Conservation (phyloP, 2,888 invertebrate species). For the Selenia dentaria region DNA sequence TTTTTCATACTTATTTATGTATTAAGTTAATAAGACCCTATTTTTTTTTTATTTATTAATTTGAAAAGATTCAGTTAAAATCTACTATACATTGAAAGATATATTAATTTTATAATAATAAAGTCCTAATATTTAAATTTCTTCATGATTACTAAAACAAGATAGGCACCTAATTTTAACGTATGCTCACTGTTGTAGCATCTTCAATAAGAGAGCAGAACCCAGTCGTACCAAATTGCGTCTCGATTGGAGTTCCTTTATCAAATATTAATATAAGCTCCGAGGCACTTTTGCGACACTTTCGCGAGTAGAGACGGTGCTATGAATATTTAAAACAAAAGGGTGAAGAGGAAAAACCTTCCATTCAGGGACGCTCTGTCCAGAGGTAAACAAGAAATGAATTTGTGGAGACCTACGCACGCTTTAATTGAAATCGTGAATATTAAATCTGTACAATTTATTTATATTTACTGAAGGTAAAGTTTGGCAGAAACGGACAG, state of each 20-base stretch:
- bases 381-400: slow-evolving; percentile 19
- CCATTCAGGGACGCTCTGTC: slow-evolving; percentile 17
- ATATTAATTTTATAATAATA: too few species aligned
- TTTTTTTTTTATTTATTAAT: too few species aligned
- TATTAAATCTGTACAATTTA: background rate
- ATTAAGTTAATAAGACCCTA: too few species aligned
- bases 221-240: slow-evolving; percentile 48
- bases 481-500: too few species aligned
- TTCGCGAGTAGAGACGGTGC: slow-evolving; percentile 58
- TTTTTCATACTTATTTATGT: too few species aligned
- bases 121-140: too few species aligned
- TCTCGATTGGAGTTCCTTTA: slow-evolving; percentile 66
- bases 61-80: too few species aligned
- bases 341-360: slow-evolving; percentile 32
- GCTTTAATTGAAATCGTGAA: slow-evolving; percentile 17
- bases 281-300: slow-evolving; percentile 67
- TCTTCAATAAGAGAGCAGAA: slow-evolving; percentile 23
- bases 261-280: slow-evolving; percentile 76
- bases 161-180: too few species aligned
- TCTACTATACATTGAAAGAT: too few species aligned
- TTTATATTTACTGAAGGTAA: too few species aligned
- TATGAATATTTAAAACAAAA: slow-evolving; percentile 76
- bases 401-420: slow-evolving; percentile 8
- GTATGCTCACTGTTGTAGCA: background rate
- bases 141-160: too few species aligned